Evolutionary conservation across 2,797 vertebrate species (phyloP).

Genomic region (Carapus acus): DNA sequence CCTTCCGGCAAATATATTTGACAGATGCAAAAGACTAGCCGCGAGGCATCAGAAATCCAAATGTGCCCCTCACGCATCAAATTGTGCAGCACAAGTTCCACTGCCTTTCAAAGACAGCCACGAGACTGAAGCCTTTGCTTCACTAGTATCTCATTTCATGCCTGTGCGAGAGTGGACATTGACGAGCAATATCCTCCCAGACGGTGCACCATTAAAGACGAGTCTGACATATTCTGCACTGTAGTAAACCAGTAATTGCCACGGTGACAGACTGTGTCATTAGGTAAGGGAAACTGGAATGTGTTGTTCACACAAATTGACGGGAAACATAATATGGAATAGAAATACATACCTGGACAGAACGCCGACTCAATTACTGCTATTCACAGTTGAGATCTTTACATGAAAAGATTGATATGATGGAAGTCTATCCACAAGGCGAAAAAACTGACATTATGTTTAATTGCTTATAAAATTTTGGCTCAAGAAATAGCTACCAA

Average conservation of each 20-base stretch:
- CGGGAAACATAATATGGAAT: conserved; percentile 36
- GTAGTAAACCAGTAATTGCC: conserved; percentile 49
- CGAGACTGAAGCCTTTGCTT: conserved; percentile 31
- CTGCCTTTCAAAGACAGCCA: conserved; percentile 16
- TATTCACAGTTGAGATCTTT: conserved; percentile 37
- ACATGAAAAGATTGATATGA: conserved; percentile 14
- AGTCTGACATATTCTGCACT: conserved; percentile 43
- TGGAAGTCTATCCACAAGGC: neutral
- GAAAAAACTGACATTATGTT: too few relatives aligned
- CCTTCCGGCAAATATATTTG: neutral
- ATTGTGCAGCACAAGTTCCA: conserved; percentile 13
- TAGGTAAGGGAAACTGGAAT: conserved; percentile 53
- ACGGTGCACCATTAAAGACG: conserved; percentile 39
- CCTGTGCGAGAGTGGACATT: conserved; percentile 44
- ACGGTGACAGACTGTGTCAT: conserved; percentile 50
- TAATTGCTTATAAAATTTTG: too few relatives aligned
- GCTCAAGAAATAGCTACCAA: too few relatives aligned
- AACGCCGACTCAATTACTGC: conserved; percentile 38
- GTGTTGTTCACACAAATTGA: conserved; percentile 37
- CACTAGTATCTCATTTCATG: conserved; percentile 46
- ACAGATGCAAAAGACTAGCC: conserved; percentile 1
- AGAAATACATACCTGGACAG: conserved; percentile 21
- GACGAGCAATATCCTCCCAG: conserved; percentile 33
- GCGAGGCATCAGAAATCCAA: conserved; percentile 3
- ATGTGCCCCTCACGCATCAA: conserved; percentile 11